phyloP scores from a whole-genome alignment of 2,888 invertebrate genomes.

The Coelopa pilipes region DNA sequence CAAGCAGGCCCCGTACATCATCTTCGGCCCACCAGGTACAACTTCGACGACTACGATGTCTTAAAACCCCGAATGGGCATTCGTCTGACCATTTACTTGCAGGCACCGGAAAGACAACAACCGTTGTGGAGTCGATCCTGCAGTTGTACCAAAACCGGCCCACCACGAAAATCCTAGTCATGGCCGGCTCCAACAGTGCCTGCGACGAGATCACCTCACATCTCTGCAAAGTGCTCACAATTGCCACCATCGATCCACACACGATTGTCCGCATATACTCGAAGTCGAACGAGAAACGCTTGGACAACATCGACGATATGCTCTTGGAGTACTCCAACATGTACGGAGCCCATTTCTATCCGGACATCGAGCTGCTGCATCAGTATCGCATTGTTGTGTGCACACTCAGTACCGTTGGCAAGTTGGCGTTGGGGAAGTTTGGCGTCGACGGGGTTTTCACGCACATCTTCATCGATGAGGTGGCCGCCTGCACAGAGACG shows the following conservation, averaged over 20 bases:
- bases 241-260: constrained; percentile 43
- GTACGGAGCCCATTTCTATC: constrained; percentile 62
- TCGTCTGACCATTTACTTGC: constrained; percentile 35
- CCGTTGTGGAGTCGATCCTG: constrained; percentile 76
- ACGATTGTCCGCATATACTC: constrained; percentile 68
- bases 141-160: constrained; percentile 69
- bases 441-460: constrained; percentile 67
- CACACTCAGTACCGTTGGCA: constrained; percentile 72
- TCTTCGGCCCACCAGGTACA: constrained; percentile 90
- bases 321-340: constrained; percentile 67
- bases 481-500: constrained; percentile 78
- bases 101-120: constrained; percentile 79
- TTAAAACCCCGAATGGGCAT: too few relatives aligned
- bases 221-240: constrained; percentile 58
- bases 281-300: constrained; percentile 60
- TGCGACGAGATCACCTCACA: constrained; percentile 74
- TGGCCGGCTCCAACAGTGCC: constrained; percentile 78
- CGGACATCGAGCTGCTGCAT: constrained; percentile 68
- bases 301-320: constrained; percentile 60
- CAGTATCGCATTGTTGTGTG: constrained; percentile 73
- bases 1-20: constrained; percentile 79
- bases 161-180: constrained; percentile 70
- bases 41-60: too few relatives aligned
- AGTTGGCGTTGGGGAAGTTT: constrained; percentile 66
- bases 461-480: constrained; percentile 81